Evolutionary conservation across 2,113 vertebrate species (phyloP).

Genomic region (Sebastes fasciatus): DNA sequence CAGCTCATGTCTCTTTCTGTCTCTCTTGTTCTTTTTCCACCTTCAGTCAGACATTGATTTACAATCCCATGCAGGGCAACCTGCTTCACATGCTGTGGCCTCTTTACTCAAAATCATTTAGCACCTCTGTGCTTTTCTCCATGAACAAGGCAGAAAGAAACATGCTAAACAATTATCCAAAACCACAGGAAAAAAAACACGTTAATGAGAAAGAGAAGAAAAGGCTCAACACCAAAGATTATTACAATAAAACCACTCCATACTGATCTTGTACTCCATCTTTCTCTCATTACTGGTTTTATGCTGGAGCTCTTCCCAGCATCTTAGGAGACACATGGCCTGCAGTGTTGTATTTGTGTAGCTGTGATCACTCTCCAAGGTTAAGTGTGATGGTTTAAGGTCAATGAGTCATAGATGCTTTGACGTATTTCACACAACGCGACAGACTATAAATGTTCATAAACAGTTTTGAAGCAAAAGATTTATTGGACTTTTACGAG

Average conservation of each 20-base stretch:
- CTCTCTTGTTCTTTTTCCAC: conserved; percentile 1
- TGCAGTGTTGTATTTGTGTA: conserved; percentile 7
- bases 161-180: not conserved
- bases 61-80: conserved; percentile 38
- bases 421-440: conserved; percentile 31
- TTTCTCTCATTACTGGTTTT: conserved; percentile 59
- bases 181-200: not conserved
- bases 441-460: conserved; percentile 23
- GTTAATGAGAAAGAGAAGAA: not conserved
- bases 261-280: not conserved
- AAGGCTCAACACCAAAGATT: conserved; percentile 10
- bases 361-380: conserved; percentile 47
- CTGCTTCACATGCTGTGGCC: not conserved
- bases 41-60: conserved; percentile 40
- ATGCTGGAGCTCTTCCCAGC: conserved; percentile 54
- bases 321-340: conserved; percentile 7
- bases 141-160: not conserved
- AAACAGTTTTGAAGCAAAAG: conserved; percentile 45
- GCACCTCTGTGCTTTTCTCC: not conserved
- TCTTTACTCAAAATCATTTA: conserved; percentile 11
- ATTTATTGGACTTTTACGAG: conserved; percentile 33
- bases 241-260: conserved; percentile 12
- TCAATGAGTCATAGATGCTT: conserved; percentile 50
- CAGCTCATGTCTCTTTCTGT: conserved; percentile 19
- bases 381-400: conserved; percentile 48